A percentile compares a stretch with the other conserved stretches of the same genome.
These are phyloP conservation scores for Caenorhabditis remanei DNA, from an alignment of 1,140 invertebrate species.

Conservation along the genomic window DNA sequence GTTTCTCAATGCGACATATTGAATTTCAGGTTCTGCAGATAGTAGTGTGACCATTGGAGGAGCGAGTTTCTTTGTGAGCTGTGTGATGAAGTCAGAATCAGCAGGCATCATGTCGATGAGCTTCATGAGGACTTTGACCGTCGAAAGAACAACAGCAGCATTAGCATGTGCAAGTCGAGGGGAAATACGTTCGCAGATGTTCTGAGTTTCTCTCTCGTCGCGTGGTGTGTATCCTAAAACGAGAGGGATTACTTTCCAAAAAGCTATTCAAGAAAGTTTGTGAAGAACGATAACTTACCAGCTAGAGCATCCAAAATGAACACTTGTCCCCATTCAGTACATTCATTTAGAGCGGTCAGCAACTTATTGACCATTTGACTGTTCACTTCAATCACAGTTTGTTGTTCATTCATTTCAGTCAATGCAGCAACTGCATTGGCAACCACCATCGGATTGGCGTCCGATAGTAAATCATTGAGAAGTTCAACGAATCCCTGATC, in stretches of 20 bases:
- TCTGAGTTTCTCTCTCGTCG: constrained; percentile 98
- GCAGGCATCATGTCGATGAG: constrained; percentile 95
- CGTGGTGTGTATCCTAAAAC: constrained; percentile 91
- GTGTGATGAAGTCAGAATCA: constrained; percentile 92
- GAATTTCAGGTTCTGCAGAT: constrained; percentile 97
- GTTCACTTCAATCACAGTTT: constrained; percentile 95
- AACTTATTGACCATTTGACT: constrained; percentile 97
- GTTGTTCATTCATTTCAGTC: constrained; percentile 97
- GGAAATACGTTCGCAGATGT: constrained; percentile 96
- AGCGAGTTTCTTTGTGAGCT: constrained; percentile 94
- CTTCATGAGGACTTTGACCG: constrained; percentile 96
- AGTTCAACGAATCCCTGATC: constrained; percentile 97
- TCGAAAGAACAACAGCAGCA: constrained; percentile 98
- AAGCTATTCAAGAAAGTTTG: neutral
- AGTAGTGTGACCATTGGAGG: constrained; percentile 95
- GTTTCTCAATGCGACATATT: constrained; percentile 97
- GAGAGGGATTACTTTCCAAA: neutral
- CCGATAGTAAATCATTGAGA: constrained; percentile 93
- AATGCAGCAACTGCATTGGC: constrained; percentile 98
- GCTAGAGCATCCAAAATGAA: constrained; percentile 98
- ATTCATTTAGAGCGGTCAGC: constrained; percentile 97
- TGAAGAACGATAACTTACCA: neutral
- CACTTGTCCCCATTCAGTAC: constrained; percentile 87
- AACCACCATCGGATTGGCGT: constrained; percentile 99
- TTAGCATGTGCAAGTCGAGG: constrained; percentile 98